These are phyloP conservation scores for Megalops atlanticus DNA, from an alignment of 2,113 vertebrate species.

Conservation along the genomic window DNA sequence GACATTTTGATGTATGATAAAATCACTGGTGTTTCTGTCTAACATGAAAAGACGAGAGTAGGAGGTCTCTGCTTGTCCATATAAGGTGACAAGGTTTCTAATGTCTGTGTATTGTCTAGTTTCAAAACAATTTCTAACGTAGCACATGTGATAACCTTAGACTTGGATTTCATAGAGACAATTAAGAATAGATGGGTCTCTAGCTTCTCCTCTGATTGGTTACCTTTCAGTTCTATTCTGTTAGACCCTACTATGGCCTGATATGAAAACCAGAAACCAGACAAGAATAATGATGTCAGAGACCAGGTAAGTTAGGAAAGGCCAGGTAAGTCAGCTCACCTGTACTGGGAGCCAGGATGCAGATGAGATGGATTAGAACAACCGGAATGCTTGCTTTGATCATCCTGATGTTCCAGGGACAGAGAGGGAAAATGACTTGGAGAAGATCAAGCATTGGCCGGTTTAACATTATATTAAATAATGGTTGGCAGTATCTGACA, in stretches of 20 bases:
- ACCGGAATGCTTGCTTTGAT: constrained; percentile 67
- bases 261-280: background rate
- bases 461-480: background rate
- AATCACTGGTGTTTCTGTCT: constrained; percentile 1
- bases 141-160: background rate
- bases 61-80: background rate
- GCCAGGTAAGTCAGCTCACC: constrained; percentile 51
- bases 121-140: background rate
- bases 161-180: background rate
- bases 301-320: background rate
- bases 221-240: no score
- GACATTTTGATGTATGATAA: constrained; percentile 15
- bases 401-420: constrained; percentile 63
- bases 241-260: background rate
- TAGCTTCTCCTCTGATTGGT: background rate
- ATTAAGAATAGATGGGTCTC: background rate
- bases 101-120: background rate
- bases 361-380: constrained; percentile 69
- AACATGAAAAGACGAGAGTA: background rate
- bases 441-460: background rate
- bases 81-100: background rate
- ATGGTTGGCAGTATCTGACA: background rate
- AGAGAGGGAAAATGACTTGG: constrained; percentile 13
- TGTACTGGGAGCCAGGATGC: constrained; percentile 57
- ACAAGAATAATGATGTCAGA: constrained; percentile 39